Percentiles rank a stretch among this genome's conserved stretches.
phyloP scores from a whole-genome alignment of 2,797 vertebrate species.

The Takifugu ocellatus region DNA sequence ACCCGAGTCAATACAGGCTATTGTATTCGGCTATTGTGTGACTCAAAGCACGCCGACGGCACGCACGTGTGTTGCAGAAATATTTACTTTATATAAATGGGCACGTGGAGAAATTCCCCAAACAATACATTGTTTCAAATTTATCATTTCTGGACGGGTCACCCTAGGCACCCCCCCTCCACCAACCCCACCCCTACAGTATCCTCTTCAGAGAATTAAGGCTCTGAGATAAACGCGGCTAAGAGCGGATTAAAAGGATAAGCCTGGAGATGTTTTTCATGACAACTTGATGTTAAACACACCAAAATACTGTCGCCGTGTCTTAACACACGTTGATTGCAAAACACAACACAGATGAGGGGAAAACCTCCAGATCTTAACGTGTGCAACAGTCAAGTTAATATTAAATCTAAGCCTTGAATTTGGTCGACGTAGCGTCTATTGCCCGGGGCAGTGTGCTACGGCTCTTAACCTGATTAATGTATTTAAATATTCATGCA shows the following conservation, averaged over 20 bases:
- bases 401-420: no score
- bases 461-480: conserved; percentile 31
- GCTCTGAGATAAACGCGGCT: conserved; percentile 63
- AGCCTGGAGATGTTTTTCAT: conserved; percentile 67
- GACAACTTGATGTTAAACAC: conserved; percentile 60
- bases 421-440: neutral
- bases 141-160: conserved; percentile 23
- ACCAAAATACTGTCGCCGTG: conserved; percentile 39
- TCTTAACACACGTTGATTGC: conserved; percentile 53
- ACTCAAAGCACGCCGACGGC: neutral
- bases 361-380: conserved; percentile 20
- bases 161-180: conserved; percentile 16
- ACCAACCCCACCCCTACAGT: conserved; percentile 8
- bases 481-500: conserved; percentile 40
- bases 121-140: conserved; percentile 18
- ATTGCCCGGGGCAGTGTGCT: conserved; percentile 28
- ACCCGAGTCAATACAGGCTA: conserved; percentile 37
- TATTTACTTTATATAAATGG: neutral
- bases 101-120: conserved; percentile 7
- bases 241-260: conserved; percentile 71
- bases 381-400: no score
- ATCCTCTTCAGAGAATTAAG: conserved; percentile 63
- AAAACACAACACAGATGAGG: conserved; percentile 14
- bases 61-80: neutral
- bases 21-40: conserved; percentile 40